These are phyloP conservation scores for Antennarius striatus DNA, from an alignment of 2,113 vertebrate genomes.

Conservation along the genomic window DNA sequence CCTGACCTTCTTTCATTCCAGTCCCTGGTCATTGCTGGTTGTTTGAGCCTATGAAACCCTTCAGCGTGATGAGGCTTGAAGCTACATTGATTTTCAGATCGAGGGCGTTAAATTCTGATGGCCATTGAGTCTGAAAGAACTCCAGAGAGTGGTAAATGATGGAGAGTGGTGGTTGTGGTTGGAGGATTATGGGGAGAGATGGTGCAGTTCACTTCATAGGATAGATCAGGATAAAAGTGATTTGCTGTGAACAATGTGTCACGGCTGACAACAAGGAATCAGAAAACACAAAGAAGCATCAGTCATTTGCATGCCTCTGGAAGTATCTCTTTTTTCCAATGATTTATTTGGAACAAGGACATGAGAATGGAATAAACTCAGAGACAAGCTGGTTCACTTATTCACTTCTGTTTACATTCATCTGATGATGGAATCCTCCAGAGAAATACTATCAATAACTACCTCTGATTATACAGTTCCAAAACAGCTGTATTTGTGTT, in stretches of 20 bases:
- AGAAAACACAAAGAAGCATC: background rate
- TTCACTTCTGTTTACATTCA: slow-evolving; percentile 18
- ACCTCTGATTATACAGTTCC: too few species aligned
- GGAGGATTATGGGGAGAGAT: slow-evolving; percentile 18
- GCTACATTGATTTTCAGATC: slow-evolving; percentile 52
- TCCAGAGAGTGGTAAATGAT: slow-evolving; percentile 3
- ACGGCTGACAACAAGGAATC: background rate
- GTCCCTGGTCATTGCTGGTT: background rate
- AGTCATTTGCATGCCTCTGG: background rate
- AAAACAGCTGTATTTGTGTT: too few species aligned
- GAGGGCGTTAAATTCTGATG: slow-evolving; percentile 48
- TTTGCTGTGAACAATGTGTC: slow-evolving; percentile 5
- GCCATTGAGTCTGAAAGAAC: slow-evolving; percentile 7
- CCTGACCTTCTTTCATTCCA: too few species aligned
- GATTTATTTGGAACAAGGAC: background rate
- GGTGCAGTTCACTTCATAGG: slow-evolving; percentile 36
- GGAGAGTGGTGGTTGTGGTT: background rate
- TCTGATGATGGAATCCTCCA: background rate
- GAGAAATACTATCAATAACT: background rate
- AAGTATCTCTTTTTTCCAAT: background rate
- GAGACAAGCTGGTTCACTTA: slow-evolving; percentile 24
- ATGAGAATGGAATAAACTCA: background rate
- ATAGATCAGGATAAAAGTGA: slow-evolving; percentile 29
- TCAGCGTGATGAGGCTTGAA: slow-evolving; percentile 37
- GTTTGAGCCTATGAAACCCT: background rate